Conservation (phyloP, 92 coral and sea anemone genomes). For the Montipora capitata region DNA sequence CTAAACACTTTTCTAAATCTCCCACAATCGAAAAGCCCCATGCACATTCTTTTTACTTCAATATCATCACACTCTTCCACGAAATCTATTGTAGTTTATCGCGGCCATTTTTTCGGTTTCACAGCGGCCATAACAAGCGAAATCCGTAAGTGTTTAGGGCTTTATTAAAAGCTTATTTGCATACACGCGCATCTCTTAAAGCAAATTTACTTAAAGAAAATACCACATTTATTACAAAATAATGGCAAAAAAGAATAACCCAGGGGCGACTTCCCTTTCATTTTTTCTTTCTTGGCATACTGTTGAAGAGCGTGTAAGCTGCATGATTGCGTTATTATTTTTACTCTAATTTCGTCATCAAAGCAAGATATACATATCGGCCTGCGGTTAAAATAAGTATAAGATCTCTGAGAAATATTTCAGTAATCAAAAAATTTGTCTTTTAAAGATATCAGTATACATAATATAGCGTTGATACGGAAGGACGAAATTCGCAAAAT, state of each 20-base stretch:
- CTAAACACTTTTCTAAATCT: background rate
- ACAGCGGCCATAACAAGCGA: background rate
- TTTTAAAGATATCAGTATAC: no score
- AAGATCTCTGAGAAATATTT: no score
- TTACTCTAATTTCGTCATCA: background rate
- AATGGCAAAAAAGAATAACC: background rate
- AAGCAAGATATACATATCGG: no score
- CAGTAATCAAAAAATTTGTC: no score
- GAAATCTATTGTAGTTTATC: background rate
- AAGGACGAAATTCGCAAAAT: no score
- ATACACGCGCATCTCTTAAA: constrained; percentile 17
- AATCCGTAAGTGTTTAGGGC: background rate
- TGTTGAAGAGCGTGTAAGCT: no score
- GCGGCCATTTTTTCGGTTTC: no score
- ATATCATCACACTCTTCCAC: background rate
- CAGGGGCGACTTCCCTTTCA: no score
- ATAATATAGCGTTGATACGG: no score
- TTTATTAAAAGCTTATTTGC: constrained; percentile 10
- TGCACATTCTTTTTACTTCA: background rate
- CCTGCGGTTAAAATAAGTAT: no score
- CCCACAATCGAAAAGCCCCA: background rate
- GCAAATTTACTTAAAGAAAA: background rate
- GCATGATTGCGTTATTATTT: background rate
- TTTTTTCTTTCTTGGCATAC: no score
- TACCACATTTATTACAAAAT: background rate